Evolutionary conservation across 2,888 invertebrate genomes (phyloP).

Genomic region (Polydrusus pterygomalis): DNA sequence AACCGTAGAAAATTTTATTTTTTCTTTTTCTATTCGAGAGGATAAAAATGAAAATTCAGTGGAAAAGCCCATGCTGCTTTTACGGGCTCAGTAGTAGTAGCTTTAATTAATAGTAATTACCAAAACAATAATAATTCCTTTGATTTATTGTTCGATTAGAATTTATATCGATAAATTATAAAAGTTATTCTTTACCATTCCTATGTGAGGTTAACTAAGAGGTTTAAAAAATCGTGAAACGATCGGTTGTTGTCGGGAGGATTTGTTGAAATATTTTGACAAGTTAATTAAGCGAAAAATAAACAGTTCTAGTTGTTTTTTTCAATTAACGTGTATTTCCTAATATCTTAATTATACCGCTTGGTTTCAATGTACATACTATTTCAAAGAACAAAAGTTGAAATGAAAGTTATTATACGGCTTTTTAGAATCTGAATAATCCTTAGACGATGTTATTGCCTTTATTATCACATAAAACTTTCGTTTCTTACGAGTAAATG

Average conservation of each 20-base stretch:
- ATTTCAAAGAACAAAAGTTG: not conserved
- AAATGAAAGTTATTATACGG: not conserved
- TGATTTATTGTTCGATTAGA: no score
- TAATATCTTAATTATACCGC: conserved; percentile 13
- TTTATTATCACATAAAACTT: no score
- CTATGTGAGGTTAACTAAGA: conserved; percentile 33
- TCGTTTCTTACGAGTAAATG: no score
- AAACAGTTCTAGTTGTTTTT: conserved; percentile 28
- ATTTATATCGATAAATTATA: not conserved
- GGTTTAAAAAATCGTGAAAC: conserved; percentile 49
- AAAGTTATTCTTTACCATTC: not conserved
- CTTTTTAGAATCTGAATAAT: no score
- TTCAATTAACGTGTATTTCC: conserved; percentile 27
- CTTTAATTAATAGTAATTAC: no score
- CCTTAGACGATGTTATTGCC: no score
- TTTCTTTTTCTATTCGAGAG: no score
- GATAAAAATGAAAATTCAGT: no score
- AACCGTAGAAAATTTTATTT: no score
- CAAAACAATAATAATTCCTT: no score
- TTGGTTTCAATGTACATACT: not conserved
- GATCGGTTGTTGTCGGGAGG: conserved; percentile 33
- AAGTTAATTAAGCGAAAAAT: conserved; percentile 47
- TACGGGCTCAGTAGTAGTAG: no score
- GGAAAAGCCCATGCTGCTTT: no score
- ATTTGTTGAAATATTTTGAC: conserved; percentile 53